Conservation (phyloP, 1,140 invertebrate genomes). For the Diplogasteroides magnus region DNA sequence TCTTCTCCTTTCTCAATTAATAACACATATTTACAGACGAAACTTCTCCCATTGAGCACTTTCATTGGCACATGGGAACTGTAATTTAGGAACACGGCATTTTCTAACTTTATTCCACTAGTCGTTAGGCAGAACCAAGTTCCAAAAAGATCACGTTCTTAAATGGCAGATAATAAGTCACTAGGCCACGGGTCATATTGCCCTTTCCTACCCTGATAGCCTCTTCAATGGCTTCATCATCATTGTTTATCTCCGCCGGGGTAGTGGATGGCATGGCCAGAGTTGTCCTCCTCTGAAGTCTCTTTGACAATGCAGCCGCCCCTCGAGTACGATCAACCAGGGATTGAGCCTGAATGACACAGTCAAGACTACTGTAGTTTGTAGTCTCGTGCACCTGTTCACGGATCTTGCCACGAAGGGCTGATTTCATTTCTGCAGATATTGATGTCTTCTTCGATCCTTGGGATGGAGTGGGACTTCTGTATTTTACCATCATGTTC, state of each 20-base stretch:
- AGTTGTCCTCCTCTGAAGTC: slow-evolving; percentile 7
- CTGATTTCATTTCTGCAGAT: background rate
- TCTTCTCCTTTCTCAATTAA: background rate
- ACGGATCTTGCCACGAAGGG: background rate
- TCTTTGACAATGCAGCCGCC: slow-evolving; percentile 2
- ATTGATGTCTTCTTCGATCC: background rate
- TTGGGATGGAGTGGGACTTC: background rate
- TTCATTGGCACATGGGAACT: background rate
- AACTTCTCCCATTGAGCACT: too few relatives aligned
- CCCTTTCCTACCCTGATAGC: slow-evolving; percentile 12
- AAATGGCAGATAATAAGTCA: too few relatives aligned
- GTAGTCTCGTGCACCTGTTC: slow-evolving; percentile 9
- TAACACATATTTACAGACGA: background rate
- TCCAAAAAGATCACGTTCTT: too few relatives aligned
- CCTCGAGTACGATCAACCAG: slow-evolving; percentile 14
- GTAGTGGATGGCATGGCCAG: background rate
- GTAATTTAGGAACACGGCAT: background rate
- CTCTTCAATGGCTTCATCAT: slow-evolving; percentile 12
- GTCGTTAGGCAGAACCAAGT: too few relatives aligned
- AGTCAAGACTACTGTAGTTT: slow-evolving; percentile 1
- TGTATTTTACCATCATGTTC: background rate
- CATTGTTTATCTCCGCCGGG: background rate
- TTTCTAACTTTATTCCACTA: too few relatives aligned
- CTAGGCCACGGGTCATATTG: too few relatives aligned
- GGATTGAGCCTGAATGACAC: slow-evolving; percentile 3